Base-by-base conservation (phyloP, 1,140 invertebrate genomes). In the Drosophila quadrilineata region DNA sequence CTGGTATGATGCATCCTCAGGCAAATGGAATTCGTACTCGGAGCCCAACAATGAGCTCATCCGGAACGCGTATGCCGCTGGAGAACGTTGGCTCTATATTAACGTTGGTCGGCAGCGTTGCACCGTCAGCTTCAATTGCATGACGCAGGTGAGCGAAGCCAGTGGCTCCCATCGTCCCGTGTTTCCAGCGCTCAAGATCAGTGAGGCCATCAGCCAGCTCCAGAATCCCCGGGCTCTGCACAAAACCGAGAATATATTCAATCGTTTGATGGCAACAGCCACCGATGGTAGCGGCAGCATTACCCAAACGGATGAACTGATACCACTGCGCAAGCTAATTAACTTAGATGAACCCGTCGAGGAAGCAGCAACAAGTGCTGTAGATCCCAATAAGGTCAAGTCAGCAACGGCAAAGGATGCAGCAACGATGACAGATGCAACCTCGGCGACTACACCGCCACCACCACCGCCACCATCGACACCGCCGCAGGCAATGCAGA, bases 131-230 rank as follows among this genome's bases (percentile, higher is more conserved):
- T 96, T 97, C 76, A 93, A 92, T 16, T 93, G 93, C 46, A 97
- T 97, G 96, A 93, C 95, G 1, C 95, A 96, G 91, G 93, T 95
- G 66, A 94, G 93, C 63, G 93, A 97, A 80, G 96, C 97, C 56
- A 96, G 94, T 10, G 95, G 94, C 24, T 96, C 95, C 71, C 92
- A 95, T 71, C 91, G 96, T 29, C 96, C 96, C 0, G 95, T 98
- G 1, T 95, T 95, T 77, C 93, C 97, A 87, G 92, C 93, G 1
- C 90, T 95, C 1, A 88, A 76, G 62, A 63, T 77, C 0, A 82
- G 84, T 48, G 88, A 89, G 16, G 86, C 86, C 8, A 71, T 88
- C 6, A 66, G 29, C 4, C 43, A 52, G 1, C 21, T 80, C 17
- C 41, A 85, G 10, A 72, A 57, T 17, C 59, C 73, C 0, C 17